These are phyloP conservation scores for Cremastinae sp. DNA, from an alignment of 2,888 invertebrate species.

Conservation along the genomic window DNA sequence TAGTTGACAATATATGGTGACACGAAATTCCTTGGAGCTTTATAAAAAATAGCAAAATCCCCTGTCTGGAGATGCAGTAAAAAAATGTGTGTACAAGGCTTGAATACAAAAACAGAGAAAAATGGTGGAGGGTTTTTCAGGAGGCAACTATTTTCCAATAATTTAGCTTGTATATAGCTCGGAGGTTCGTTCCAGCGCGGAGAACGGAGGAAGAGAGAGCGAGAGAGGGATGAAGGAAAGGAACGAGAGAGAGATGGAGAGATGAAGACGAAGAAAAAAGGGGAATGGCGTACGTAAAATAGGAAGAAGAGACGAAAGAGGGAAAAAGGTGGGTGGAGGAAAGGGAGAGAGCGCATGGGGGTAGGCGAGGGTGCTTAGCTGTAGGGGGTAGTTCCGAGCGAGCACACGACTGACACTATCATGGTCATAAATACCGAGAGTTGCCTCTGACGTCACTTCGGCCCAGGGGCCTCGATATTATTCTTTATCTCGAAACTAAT, in stretches of 20 bases:
- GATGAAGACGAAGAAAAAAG: constrained; percentile 28
- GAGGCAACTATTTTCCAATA: constrained; percentile 78
- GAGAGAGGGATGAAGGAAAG: not conserved
- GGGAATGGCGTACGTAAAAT: constrained; percentile 29
- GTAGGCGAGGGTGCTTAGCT: constrained; percentile 38
- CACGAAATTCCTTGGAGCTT: no score
- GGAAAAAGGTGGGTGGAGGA: constrained; percentile 47
- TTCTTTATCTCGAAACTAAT: constrained; percentile 81
- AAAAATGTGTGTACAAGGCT: constrained; percentile 17
- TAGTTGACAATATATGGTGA: no score
- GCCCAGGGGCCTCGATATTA: constrained; percentile 79
- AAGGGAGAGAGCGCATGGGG: constrained; percentile 45
- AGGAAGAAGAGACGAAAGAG: constrained; percentile 43
- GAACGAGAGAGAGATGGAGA: constrained; percentile 7
- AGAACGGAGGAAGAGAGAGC: constrained; percentile 1
- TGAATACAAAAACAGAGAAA: constrained; percentile 47
- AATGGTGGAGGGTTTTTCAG: constrained; percentile 51
- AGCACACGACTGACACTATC: constrained; percentile 79
- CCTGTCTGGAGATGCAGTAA: no score
- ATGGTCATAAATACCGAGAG: constrained; percentile 78
- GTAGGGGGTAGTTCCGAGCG: constrained; percentile 66
- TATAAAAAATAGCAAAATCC: no score
- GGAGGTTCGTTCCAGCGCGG: not conserved
- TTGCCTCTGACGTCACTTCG: constrained; percentile 78
- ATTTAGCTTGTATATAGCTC: constrained; percentile 68